phyloP scores from a whole-genome alignment of 2,888 invertebrate species.

The Agonopterix heracliana region DNA sequence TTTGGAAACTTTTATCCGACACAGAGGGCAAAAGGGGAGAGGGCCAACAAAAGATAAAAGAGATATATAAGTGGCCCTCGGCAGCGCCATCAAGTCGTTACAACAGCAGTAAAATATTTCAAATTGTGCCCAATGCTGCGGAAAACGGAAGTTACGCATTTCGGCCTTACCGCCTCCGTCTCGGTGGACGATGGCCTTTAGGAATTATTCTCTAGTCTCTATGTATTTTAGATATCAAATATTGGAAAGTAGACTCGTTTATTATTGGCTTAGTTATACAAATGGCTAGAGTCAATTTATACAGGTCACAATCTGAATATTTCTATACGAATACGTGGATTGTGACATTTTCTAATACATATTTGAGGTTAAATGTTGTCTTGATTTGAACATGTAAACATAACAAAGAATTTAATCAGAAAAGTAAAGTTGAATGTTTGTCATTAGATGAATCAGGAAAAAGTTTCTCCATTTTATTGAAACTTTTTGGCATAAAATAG shows the following conservation, averaged over 20 bases:
- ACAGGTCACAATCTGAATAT: too few relatives aligned
- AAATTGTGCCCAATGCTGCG: conserved; percentile 75
- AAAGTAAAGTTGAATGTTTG: too few relatives aligned
- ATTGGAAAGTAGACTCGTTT: not conserved
- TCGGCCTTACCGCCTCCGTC: conserved; percentile 23
- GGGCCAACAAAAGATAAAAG: conserved; percentile 72
- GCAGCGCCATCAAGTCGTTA: conserved; percentile 75
- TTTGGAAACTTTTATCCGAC: conserved; percentile 45
- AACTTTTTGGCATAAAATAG: too few relatives aligned
- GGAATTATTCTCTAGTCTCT: not conserved
- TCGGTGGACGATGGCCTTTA: conserved; percentile 2
- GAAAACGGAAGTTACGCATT: conserved; percentile 74
- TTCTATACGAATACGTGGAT: too few relatives aligned
- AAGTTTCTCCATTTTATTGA: too few relatives aligned
- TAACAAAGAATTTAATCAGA: too few relatives aligned
- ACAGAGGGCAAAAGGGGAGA: conserved; percentile 58
- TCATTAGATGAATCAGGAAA: too few relatives aligned
- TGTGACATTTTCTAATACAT: too few relatives aligned
- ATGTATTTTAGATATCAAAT: not conserved
- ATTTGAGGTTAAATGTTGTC: too few relatives aligned
- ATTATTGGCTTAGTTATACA: too few relatives aligned
- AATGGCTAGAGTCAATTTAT: too few relatives aligned
- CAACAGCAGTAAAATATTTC: conserved; percentile 75
- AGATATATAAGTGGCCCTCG: conserved; percentile 75
- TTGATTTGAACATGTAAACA: too few relatives aligned